These are phyloP conservation scores for Pteropus rufus DNA, from an alignment of 2,797 vertebrate species.

Conservation along the genomic window DNA sequence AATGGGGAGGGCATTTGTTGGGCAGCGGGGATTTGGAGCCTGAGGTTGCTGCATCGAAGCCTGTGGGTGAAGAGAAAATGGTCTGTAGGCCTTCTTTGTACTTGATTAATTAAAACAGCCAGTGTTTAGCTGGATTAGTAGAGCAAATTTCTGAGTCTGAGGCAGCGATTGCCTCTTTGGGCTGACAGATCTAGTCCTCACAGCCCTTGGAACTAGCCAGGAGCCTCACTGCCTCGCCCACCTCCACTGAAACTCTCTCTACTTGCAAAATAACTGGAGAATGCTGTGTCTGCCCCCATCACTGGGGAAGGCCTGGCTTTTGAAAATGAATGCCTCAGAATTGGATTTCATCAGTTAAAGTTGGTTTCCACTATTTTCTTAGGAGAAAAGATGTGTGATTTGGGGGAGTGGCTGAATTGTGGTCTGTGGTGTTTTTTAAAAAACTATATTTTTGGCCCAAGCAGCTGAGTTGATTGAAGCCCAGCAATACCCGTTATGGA, in stretches of 20 bases:
- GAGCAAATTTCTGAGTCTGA: neutral
- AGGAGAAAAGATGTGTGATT: constrained; percentile 33
- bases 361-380: constrained; percentile 44
- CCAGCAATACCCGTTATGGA: neutral
- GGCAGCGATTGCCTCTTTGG: neutral
- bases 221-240: neutral
- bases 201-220: neutral
- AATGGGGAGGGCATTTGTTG: neutral
- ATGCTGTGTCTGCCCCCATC: neutral
- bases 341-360: constrained; percentile 16
- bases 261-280: neutral
- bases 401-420: neutral
- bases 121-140: neutral
- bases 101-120: neutral
- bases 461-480: constrained; percentile 23
- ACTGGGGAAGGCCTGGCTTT: neutral
- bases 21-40: neutral
- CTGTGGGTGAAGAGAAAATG: neutral
- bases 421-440: constrained; percentile 29
- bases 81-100: neutral
- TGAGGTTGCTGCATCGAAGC: neutral
- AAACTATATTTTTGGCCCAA: neutral
- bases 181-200: neutral
- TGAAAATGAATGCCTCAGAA: neutral
- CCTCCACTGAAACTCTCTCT: neutral